These are phyloP conservation scores for Nudaria mundana DNA, from an alignment of 2,888 invertebrate species.

Conservation along the genomic window DNA sequence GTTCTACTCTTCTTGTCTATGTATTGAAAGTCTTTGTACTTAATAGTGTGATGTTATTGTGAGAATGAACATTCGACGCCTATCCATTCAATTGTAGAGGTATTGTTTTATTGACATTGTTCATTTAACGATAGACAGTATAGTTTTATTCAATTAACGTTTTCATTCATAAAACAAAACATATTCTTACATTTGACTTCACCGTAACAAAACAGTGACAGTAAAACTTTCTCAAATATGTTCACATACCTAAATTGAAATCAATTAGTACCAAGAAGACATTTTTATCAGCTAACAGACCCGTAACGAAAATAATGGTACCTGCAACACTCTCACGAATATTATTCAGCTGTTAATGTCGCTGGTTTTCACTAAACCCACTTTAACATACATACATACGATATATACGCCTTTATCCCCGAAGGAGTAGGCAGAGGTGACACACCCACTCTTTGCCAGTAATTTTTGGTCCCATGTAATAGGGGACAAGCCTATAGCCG, in stretches of 20 bases:
- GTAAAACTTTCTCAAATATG: conserved; percentile 33
- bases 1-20: too few relatives aligned
- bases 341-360: conserved; percentile 23
- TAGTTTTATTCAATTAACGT: conserved; percentile 28
- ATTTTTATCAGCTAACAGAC: conserved; percentile 24
- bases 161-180: conserved; percentile 37
- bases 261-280: conserved; percentile 31
- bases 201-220: conserved; percentile 25
- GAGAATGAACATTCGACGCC: conserved; percentile 29
- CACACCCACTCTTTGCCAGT: too few relatives aligned
- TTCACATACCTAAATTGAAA: conserved; percentile 33
- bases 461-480: too few relatives aligned
- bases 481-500: too few relatives aligned
- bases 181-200: conserved; percentile 23
- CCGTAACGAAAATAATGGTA: conserved; percentile 29
- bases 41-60: conserved; percentile 38
- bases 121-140: conserved; percentile 25
- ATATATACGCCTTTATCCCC: too few relatives aligned
- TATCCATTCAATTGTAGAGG: conserved; percentile 16
- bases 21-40: too few relatives aligned
- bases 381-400: too few relatives aligned
- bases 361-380: conserved; percentile 15
- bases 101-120: conserved; percentile 36
- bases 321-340: conserved; percentile 20
- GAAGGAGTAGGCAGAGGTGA: too few relatives aligned